Percentiles rank a stretch among this genome's conserved stretches.
Conservation (phyloP, 2,113 vertebrate species). For the Marmota flaviventris region DNA sequence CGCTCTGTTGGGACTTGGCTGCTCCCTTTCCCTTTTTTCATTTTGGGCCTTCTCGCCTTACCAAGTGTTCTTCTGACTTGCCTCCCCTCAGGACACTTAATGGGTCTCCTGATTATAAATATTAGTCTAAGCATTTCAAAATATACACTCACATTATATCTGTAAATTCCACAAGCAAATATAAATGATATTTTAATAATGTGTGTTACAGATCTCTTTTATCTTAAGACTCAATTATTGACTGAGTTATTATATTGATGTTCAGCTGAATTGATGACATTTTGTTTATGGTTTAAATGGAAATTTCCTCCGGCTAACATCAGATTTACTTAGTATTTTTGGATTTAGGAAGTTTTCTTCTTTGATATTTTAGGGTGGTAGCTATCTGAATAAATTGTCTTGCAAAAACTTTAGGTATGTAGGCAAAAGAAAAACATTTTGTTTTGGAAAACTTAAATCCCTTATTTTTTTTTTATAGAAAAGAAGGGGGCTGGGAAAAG, state of each 20-base stretch:
- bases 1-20: not conserved
- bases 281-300: slow-evolving; percentile 81
- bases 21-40: not conserved
- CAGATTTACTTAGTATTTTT: slow-evolving; percentile 34
- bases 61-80: slow-evolving; percentile 50
- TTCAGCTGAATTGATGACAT: slow-evolving; percentile 59
- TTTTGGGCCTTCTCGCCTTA: slow-evolving; percentile 48
- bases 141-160: slow-evolving; percentile 17
- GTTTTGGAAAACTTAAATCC: slow-evolving; percentile 7
- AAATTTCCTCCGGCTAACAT: slow-evolving; percentile 79
- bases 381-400: slow-evolving; percentile 46
- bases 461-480: slow-evolving; percentile 12
- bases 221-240: slow-evolving; percentile 47
- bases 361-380: slow-evolving; percentile 39
- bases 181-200: slow-evolving; percentile 40
- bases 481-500: not conserved
- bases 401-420: slow-evolving; percentile 9
- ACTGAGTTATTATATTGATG: slow-evolving; percentile 42
- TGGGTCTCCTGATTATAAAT: slow-evolving; percentile 61
- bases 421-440: slow-evolving; percentile 41
- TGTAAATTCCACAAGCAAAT: slow-evolving; percentile 45
- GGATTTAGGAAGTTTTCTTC: slow-evolving; percentile 12
- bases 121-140: slow-evolving; percentile 66
- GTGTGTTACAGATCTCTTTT: slow-evolving; percentile 47
- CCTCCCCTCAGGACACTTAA: slow-evolving; percentile 62